Evolutionary conservation across 35 echinoderm and acorn worm genomes (phyloP).

Genomic region (Strongylocentrotus purpuratus): DNA sequence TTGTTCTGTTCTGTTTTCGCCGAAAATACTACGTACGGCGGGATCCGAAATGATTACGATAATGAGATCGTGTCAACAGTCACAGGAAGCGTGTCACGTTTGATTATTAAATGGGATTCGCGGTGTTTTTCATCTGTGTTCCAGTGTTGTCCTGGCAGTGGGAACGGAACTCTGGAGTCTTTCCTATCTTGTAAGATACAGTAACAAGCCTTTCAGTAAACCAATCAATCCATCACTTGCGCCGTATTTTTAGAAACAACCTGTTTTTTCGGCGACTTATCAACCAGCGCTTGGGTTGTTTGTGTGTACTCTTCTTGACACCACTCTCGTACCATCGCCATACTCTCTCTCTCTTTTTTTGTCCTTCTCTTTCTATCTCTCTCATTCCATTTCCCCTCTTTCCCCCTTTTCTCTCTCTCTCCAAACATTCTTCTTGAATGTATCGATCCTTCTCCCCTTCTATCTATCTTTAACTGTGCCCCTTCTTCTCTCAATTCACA

Average conservation of each 20-base stretch:
- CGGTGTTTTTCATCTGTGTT: neutral
- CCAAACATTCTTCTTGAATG: too few relatives aligned
- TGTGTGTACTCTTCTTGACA: conserved; percentile 21
- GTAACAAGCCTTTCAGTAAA: conserved; percentile 22
- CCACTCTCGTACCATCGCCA: neutral
- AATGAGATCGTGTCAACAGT: conserved; percentile 8
- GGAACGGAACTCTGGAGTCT: neutral
- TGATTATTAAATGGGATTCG: neutral
- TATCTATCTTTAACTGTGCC: too few relatives aligned
- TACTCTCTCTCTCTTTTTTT: neutral
- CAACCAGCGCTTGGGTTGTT: neutral
- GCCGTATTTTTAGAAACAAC: conserved; percentile 41
- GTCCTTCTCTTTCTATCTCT: neutral
- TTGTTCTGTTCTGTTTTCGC: neutral
- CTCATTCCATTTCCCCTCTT: neutral
- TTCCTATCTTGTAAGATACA: neutral
- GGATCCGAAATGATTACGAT: conserved; percentile 2
- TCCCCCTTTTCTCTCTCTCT: too few relatives aligned
- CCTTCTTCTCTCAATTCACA: too few relatives aligned
- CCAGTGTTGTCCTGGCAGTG: neutral
- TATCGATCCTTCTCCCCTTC: neutral
- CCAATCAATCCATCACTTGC: conserved; percentile 31
- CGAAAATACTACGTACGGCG: neutral
- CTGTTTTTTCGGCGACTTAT: neutral
- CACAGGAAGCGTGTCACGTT: neutral